Evolutionary conservation across 2,888 invertebrate species (phyloP).

Genomic region (Herminia tarsipennalis): DNA sequence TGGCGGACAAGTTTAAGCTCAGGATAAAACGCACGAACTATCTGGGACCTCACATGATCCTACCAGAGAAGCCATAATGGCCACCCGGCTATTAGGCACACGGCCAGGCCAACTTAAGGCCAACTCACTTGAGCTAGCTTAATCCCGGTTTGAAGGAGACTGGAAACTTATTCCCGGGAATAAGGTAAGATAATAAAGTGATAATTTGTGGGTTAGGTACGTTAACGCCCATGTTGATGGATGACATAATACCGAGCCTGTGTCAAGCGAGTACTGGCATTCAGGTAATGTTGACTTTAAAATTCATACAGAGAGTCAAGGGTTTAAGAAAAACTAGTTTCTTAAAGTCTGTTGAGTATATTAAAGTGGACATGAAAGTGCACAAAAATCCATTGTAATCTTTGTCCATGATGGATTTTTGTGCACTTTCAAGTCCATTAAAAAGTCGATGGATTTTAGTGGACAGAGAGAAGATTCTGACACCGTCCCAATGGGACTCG

Average conservation of each 20-base stretch:
- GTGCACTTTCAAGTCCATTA: too few relatives aligned
- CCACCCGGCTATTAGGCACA: constrained; percentile 60
- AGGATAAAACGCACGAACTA: constrained; percentile 48
- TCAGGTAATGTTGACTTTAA: too few relatives aligned
- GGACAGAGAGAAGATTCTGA: too few relatives aligned
- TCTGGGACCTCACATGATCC: constrained; percentile 57
- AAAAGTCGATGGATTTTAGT: too few relatives aligned
- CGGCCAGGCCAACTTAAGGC: constrained; percentile 51
- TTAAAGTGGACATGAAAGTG: too few relatives aligned
- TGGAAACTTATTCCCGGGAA: constrained; percentile 53
- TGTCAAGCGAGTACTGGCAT: too few relatives aligned
- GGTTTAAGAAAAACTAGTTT: too few relatives aligned
- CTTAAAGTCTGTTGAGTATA: too few relatives aligned
- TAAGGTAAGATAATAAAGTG: constrained; percentile 31
- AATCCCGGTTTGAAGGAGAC: constrained; percentile 60
- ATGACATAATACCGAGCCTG: neutral
- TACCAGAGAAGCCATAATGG: constrained; percentile 58
- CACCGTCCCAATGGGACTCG: too few relatives aligned
- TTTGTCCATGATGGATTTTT: too few relatives aligned
- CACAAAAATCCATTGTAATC: too few relatives aligned
- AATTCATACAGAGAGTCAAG: too few relatives aligned
- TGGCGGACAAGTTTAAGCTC: constrained; percentile 48
- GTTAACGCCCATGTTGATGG: neutral
- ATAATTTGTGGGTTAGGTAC: constrained; percentile 29
- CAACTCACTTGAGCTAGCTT: constrained; percentile 58